These are phyloP conservation scores for Leptinotarsa rubiginosa DNA, from an alignment of 2,888 invertebrate genomes.

Conservation along the genomic window DNA sequence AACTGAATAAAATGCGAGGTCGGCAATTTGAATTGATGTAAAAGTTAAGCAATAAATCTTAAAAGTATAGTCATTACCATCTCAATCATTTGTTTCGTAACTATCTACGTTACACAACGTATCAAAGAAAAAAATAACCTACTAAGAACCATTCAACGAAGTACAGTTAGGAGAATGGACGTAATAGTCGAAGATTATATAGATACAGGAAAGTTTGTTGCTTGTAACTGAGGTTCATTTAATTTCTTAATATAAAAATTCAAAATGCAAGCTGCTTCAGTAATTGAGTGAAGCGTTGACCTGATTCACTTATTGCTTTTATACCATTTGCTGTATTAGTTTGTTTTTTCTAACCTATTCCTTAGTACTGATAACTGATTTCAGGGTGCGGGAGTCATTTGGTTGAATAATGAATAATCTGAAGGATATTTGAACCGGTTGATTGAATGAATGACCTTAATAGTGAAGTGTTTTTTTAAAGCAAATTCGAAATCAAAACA, in stretches of 20 bases:
- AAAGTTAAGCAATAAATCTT: conserved; percentile 7
- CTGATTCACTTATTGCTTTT: no score
- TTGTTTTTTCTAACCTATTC: no score
- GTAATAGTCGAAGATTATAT: neutral
- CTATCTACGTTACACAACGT: conserved; percentile 5
- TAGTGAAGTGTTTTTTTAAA: no score
- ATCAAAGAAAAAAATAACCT: neutral
- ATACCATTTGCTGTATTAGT: no score
- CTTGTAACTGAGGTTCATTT: neutral
- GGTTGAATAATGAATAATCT: no score
- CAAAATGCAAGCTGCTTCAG: neutral
- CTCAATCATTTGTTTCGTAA: conserved; percentile 7
- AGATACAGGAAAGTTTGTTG: neutral
- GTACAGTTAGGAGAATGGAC: conserved; percentile 10
- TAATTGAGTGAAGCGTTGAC: neutral
- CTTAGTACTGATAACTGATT: no score
- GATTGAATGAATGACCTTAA: no score
- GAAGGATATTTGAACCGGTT: no score
- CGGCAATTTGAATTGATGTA: neutral
- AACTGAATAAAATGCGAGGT: neutral
- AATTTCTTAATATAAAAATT: neutral
- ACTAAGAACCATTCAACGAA: neutral
- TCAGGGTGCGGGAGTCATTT: no score
- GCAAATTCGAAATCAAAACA: no score
- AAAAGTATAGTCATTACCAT: conserved; percentile 3